These are phyloP conservation scores for Vollenhovia emeryi DNA, from an alignment of 1,140 invertebrate genomes.

Conservation along the genomic window DNA sequence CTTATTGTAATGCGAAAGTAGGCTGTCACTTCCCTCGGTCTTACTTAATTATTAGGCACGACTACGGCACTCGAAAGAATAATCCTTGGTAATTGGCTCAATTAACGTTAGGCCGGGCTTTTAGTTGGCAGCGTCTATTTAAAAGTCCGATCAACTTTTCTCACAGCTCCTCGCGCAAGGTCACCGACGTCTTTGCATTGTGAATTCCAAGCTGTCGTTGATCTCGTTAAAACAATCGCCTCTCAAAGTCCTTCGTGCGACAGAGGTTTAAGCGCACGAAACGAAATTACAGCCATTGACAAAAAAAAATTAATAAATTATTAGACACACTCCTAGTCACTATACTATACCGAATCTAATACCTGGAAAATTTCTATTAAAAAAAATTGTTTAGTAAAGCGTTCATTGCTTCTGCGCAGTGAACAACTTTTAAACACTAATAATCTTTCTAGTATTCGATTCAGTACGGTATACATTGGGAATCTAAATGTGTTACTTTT, in stretches of 20 bases:
- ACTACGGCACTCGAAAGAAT: slow-evolving; percentile 8
- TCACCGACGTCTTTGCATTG: not conserved
- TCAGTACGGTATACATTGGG: no score
- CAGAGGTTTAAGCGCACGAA: not conserved
- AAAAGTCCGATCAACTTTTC: slow-evolving; percentile 46
- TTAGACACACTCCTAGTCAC: no score
- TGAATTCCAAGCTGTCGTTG: slow-evolving; percentile 30
- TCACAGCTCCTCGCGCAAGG: not conserved
- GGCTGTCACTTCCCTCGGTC: not conserved
- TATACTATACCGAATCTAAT: no score
- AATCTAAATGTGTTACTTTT: no score
- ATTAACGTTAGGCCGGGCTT: slow-evolving; percentile 31
- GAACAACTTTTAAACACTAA: no score
- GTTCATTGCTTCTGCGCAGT: no score
- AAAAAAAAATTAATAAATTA: no score
- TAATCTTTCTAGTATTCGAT: no score
- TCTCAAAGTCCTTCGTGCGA: not conserved
- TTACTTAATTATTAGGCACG: slow-evolving; percentile 7
- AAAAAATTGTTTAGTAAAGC: no score
- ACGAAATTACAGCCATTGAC: no score
- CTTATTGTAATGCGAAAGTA: not conserved
- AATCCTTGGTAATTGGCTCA: slow-evolving; percentile 37
- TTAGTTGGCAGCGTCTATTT: slow-evolving; percentile 25
- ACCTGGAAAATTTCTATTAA: no score
- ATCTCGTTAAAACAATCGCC: slow-evolving; percentile 9